Conservation (phyloP, 2,113 vertebrate genomes). For the Urocitellus parryii region DNA sequence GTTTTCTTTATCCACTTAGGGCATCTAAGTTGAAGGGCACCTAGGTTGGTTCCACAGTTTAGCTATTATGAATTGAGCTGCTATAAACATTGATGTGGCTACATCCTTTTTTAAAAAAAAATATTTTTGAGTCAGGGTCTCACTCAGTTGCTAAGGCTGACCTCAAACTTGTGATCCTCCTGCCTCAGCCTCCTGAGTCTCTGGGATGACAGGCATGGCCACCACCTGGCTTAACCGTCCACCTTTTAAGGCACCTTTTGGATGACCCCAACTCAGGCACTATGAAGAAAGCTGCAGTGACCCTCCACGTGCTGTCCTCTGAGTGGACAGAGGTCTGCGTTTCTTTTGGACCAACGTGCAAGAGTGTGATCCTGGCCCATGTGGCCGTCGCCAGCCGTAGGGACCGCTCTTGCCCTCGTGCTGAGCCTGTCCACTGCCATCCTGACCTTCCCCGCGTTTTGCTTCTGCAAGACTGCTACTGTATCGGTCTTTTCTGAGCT, state of each 20-base stretch:
- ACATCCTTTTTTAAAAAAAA: no score
- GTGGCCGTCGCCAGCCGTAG: fast-evolving
- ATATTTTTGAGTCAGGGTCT: not conserved
- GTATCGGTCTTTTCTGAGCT: not conserved
- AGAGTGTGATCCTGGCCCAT: fast-evolving
- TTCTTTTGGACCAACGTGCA: not conserved
- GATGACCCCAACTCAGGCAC: no score
- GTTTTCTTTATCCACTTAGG: no score
- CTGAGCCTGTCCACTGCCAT: fast-evolving
- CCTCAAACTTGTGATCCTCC: no score
- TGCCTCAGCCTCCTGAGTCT: not conserved
- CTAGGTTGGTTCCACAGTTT: no score
- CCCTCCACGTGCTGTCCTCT: fast-evolving
- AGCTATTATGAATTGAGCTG: no score
- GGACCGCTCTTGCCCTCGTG: fast-evolving
- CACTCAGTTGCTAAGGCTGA: no score
- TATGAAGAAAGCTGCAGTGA: not conserved
- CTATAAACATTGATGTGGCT: no score
- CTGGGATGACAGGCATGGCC: not conserved
- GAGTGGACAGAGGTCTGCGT: not conserved
- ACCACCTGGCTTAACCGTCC: not conserved
- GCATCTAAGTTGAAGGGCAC: no score
- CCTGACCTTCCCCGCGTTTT: not conserved
- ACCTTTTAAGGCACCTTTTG: not conserved
- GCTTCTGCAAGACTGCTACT: not conserved